Evolutionary conservation across 2,113 vertebrate species (phyloP).

Genomic region (Cichladusa arquata): DNA sequence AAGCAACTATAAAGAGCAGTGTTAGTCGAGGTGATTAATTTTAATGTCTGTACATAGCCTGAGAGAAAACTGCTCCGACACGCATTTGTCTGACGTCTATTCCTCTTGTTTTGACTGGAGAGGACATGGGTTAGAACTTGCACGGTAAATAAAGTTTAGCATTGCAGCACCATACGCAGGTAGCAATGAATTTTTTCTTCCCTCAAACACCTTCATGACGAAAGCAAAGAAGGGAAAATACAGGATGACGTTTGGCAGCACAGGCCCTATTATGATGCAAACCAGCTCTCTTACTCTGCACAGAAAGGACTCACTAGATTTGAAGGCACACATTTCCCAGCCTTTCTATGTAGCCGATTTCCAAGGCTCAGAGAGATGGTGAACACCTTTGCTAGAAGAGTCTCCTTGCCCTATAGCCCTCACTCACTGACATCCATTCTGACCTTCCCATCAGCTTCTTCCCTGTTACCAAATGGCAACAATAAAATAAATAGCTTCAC

Average conservation of each 20-base stretch:
- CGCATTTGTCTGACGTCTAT: background rate
- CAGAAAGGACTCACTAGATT: background rate
- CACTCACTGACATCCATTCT: background rate
- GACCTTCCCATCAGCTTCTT: background rate
- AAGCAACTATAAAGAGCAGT: background rate
- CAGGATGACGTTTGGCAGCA: background rate
- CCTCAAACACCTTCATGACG: background rate
- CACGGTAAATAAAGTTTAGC: background rate
- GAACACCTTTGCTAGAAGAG: background rate
- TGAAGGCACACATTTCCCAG: background rate
- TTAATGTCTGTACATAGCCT: conserved; percentile 16
- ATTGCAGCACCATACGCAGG: background rate
- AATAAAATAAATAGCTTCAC: background rate
- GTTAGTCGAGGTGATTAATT: conserved; percentile 31
- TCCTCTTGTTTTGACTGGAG: conserved; percentile 51
- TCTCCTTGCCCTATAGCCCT: background rate
- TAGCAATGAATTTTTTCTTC: background rate
- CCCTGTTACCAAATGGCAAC: background rate
- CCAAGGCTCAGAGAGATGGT: background rate
- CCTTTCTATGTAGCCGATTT: background rate
- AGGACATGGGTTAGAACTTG: conserved; percentile 34
- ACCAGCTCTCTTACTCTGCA: background rate
- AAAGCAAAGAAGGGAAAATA: background rate
- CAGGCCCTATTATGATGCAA: background rate
- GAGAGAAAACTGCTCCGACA: conserved; percentile 36